These are phyloP conservation scores for Lasioglossum zephyrum DNA, from an alignment of 2,888 invertebrate species.

Conservation along the genomic window DNA sequence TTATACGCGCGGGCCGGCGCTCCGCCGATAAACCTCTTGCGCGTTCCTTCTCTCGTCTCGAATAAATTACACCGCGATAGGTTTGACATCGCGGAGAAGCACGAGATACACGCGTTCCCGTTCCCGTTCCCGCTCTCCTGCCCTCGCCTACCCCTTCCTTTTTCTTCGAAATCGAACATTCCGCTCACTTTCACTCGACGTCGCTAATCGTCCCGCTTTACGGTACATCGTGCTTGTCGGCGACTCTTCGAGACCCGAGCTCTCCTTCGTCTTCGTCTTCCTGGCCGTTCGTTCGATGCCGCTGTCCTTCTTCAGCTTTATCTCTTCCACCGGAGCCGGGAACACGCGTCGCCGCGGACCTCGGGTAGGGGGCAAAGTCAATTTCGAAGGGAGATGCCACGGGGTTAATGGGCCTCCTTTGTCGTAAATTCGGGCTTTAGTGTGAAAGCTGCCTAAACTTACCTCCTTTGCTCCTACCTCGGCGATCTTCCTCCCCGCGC, in stretches of 20 bases:
- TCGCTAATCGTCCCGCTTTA: conserved; percentile 63
- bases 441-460: conserved; percentile 69
- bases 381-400: conserved; percentile 67
- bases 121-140: background rate
- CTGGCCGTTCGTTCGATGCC: background rate
- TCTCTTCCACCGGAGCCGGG: conserved; percentile 29
- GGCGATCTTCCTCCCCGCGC: conserved; percentile 21
- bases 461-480: conserved; percentile 47
- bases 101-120: conserved; percentile 34
- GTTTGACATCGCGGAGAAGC: conserved; percentile 28
- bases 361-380: conserved; percentile 69
- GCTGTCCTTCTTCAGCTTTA: background rate
- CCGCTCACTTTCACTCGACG: conserved; percentile 37
- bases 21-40: conserved; percentile 29
- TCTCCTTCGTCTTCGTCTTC: background rate
- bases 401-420: conserved; percentile 72
- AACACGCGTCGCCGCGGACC: conserved; percentile 63
- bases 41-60: conserved; percentile 31
- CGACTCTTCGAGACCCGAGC: background rate
- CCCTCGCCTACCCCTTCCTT: background rate
- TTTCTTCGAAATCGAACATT: conserved; percentile 45
- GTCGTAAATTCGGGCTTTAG: conserved; percentile 76
- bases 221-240: conserved; percentile 51
- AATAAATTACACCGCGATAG: conserved; percentile 50
- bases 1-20: conserved; percentile 31